Evolutionary conservation across 2,113 vertebrate species (phyloP), one percentile per base, ranked within the genome.

Genomic region (Callorhinus ursinus): DNA sequence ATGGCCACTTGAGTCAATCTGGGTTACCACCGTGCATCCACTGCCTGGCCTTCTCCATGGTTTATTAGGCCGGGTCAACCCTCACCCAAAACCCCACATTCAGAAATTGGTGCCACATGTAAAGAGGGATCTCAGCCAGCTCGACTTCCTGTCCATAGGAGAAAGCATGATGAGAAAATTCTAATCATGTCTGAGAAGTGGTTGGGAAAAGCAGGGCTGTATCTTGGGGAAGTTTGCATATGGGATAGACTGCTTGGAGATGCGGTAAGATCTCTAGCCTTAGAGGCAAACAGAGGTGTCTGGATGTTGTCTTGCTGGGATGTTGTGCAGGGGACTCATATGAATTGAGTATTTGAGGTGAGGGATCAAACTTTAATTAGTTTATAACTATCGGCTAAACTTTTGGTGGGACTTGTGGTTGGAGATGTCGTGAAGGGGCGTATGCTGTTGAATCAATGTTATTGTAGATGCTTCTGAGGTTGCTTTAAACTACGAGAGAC

Each of bases 51-150:
- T 93, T 74, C n/a, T 42, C 28, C 15, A 0, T 16, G 19, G 13
- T 9, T 57, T 24, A 21, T 42, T 51, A 59, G 36, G 67, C 65
- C 26, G 33, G 26, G 21, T 74, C 51, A 72, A 22, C 39, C 26
- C 33, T 61, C 0, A 51, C 14, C n/a, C 15, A 1, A 0, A 72
- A 72, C 5, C 21, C 1, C 22, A 42, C 2, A 4, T 65, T 88
- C 21, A 59, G 49, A 91, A 95, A 39, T 28, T 74, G 53, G 21
- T 28, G 28, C 55, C 24, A 36, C 39, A 26, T 24, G 26, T 67
- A 63, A 86, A 86, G n/a, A 96, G n/a, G 7, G 57, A 36, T 33
- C 72, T 28, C 33, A 76, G 26, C 31, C 59, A 89, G 51, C 11
- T 31, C 19, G 69, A 65, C 19, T 28, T 53, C 55, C 49, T 42